Conservation (phyloP, 2,113 vertebrate species). For the Condylura cristata region DNA sequence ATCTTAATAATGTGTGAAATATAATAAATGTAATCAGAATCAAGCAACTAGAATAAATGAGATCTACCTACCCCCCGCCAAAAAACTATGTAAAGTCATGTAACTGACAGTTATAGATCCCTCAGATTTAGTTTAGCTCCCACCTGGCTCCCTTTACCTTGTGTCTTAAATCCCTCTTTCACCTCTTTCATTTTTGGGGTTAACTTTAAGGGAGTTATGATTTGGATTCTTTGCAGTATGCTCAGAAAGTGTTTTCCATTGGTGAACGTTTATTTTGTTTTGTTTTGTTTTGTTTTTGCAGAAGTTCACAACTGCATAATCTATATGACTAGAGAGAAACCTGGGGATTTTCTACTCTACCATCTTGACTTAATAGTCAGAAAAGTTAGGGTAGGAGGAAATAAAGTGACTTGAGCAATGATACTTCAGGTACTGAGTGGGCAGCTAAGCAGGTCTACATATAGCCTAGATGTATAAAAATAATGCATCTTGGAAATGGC, state of each 20-base stretch:
- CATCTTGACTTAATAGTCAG: constrained; percentile 24
- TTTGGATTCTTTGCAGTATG: constrained; percentile 38
- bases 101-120: background rate
- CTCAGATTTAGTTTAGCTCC: background rate
- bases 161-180: background rate
- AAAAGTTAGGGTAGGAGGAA: constrained; percentile 16
- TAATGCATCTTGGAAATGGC: background rate
- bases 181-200: background rate
- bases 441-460: background rate
- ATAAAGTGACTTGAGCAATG: background rate
- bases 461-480: background rate
- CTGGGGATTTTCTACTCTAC: background rate
- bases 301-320: background rate
- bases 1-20: background rate
- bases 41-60: background rate
- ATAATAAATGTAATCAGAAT: background rate
- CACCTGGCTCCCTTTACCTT: background rate
- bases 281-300: background rate
- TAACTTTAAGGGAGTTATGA: background rate
- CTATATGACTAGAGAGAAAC: background rate
- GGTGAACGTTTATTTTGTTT: background rate
- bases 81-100: background rate
- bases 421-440: background rate
- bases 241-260: background rate
- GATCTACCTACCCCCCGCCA: background rate